phyloP scores from a whole-genome alignment of 2,797 vertebrate genomes.

The Cossypha niveicapilla region DNA sequence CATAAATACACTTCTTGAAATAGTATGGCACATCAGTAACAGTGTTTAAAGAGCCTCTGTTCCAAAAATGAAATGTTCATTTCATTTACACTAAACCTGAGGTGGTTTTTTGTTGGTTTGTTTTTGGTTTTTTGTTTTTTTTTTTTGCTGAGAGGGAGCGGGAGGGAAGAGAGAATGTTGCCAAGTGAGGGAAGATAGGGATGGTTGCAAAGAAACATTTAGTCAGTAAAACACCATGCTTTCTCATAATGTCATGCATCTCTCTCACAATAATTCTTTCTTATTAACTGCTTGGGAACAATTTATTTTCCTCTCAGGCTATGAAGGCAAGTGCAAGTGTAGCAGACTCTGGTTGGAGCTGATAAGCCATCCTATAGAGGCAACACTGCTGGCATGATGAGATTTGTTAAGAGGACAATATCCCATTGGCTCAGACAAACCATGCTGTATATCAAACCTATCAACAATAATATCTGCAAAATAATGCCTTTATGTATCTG shows the following conservation, averaged over 20 bases:
- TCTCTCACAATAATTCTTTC: slow-evolving; percentile 89
- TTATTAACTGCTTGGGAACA: slow-evolving; percentile 93
- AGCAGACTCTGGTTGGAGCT: slow-evolving; percentile 87
- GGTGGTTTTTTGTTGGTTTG: neutral
- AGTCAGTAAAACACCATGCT: slow-evolving; percentile 73
- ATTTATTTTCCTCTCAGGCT: slow-evolving; percentile 97
- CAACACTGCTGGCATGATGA: slow-evolving; percentile 83
- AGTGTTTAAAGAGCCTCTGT: slow-evolving; percentile 29
- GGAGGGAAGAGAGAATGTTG: neutral
- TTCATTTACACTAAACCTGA: slow-evolving; percentile 61
- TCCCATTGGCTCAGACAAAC: slow-evolving; percentile 80
- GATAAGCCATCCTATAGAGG: slow-evolving; percentile 87
- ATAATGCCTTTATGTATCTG: slow-evolving; percentile 74
- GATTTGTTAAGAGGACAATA: slow-evolving; percentile 92
- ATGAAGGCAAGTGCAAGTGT: slow-evolving; percentile 80
- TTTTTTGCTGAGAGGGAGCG: neutral
- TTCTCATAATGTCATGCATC: slow-evolving; percentile 83
- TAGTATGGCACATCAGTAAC: slow-evolving; percentile 54
- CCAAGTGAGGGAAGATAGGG: neutral
- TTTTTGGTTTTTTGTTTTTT: neutral
- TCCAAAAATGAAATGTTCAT: slow-evolving; percentile 59
- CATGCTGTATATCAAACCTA: slow-evolving; percentile 78
- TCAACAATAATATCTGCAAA: slow-evolving; percentile 80
- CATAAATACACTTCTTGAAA: slow-evolving; percentile 41
- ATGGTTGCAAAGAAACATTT: slow-evolving; percentile 65